Evolutionary conservation across 1,140 invertebrate genomes (phyloP).

Genomic region (Araneus ventricosus): DNA sequence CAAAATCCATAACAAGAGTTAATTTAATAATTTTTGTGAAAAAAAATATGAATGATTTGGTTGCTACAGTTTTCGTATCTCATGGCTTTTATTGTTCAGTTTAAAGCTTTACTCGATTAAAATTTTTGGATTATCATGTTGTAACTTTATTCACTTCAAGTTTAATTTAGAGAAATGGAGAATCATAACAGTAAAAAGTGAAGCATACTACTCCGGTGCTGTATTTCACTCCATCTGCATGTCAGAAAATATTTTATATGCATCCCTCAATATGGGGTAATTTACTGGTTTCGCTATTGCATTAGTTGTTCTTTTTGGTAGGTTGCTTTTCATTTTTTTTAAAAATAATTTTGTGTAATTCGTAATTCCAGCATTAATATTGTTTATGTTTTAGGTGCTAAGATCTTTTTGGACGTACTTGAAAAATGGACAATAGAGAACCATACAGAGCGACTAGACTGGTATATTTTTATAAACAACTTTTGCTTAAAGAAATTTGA

Average conservation of each 20-base stretch:
- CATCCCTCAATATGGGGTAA: neutral
- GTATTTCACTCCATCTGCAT: no score
- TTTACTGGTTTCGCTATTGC: neutral
- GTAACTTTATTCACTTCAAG: no score
- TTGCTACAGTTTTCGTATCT: no score
- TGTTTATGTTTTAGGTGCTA: neutral
- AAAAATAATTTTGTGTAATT: neutral
- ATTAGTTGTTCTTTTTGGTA: neutral
- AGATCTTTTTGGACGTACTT: neutral
- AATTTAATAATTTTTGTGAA: neutral
- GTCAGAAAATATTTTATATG: no score
- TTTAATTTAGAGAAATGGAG: no score
- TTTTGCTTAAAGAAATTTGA: neutral
- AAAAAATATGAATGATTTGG: neutral
- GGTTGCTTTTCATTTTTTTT: neutral
- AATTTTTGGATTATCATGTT: no score
- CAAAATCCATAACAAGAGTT: slow-evolving; percentile 33
- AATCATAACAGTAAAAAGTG: no score
- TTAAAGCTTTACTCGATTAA: no score
- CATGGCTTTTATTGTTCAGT: no score
- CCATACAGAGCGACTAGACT: slow-evolving; percentile 79
- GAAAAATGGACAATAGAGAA: slow-evolving; percentile 56
- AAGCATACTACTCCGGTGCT: no score
- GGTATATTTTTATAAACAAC: slow-evolving; percentile 77
- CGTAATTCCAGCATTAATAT: neutral